Evolutionary conservation across 1,140 invertebrate species (phyloP), one percentile per base, ranked within the genome.

Genomic region (Zaprionus camerounensis): DNA sequence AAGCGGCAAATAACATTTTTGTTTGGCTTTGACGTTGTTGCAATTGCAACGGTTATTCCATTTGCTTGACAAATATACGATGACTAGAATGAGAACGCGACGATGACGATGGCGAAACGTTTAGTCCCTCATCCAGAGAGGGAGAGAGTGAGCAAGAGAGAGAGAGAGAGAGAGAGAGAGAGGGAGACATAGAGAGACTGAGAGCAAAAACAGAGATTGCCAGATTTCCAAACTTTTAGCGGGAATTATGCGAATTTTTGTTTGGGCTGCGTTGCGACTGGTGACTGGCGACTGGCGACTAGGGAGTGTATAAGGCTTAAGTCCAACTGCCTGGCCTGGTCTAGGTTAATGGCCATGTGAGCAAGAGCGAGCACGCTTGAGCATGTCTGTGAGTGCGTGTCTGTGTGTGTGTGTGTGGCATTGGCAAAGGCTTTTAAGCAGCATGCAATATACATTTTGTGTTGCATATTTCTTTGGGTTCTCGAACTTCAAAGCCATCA

Each of bases 1-100:
- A 88, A 88, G 82, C 85, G 85, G 85, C 85, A 88, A 88, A 88
- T 88, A 88, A 90, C 85, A 88, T 88, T 88, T 88, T 88, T 88
- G 85, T 88, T 88, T 88, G 81, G 79, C 81, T 88, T 90, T 90
- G 85, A 88, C 85, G 85, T 88, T 88, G 76, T 90, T 90, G 85
- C 85, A 85, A 88, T 88, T 85, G 78, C 85, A 90, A 81, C 82
- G 81, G 85, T 85, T 91, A 85, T 88, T 88, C 85, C 85, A 88
- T 88, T 88, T 88, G 82, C 85, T 91, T 91, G 85, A 88, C 85
- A 88, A 88, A 88, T 90, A 88, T 77, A 88, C 85, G 78, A 76
- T 68, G 82, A 78, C 67, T 61, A 76, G 57, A n/a, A 58, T 36
- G 72, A 24, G 44, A 20, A 62, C 31, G 67, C 20, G 34, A 15